Evolutionary conservation across 2,797 vertebrate genomes (phyloP).

Genomic region (Diplodus puntazzo): DNA sequence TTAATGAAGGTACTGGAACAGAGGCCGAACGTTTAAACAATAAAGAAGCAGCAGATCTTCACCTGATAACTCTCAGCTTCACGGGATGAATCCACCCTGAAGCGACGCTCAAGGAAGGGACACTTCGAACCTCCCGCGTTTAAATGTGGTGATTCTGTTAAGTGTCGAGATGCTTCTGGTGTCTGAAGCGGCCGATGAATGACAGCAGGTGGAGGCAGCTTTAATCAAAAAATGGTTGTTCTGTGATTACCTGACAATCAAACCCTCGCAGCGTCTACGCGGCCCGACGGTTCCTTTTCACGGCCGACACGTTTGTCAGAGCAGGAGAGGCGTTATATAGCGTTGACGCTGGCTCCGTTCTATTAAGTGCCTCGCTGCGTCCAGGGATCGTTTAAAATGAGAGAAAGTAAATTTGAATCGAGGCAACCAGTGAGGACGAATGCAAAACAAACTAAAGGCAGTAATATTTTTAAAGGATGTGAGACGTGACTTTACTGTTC

Average conservation of each 20-base stretch:
- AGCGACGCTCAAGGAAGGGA: neutral
- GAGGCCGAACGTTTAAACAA: neutral
- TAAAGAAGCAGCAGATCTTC: neutral
- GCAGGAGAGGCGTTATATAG: no score
- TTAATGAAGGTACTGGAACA: neutral
- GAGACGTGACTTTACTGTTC: no score
- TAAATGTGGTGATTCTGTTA: slow-evolving; percentile 10
- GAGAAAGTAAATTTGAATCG: no score
- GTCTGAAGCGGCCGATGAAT: slow-evolving; percentile 14
- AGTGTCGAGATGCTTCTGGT: neutral
- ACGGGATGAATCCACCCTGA: slow-evolving; percentile 39
- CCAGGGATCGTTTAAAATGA: no score
- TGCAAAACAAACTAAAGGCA: no score
- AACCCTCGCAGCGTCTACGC: slow-evolving; percentile 1
- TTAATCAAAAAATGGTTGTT: slow-evolving; percentile 27
- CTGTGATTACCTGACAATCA: slow-evolving; percentile 57
- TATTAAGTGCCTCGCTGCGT: no score
- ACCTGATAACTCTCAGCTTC: slow-evolving; percentile 13
- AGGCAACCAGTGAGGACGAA: no score
- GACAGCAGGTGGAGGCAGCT: slow-evolving; percentile 3
- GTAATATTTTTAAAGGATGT: no score
- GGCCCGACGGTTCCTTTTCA: no score
- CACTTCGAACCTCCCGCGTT: slow-evolving; percentile 28
- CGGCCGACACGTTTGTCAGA: no score
- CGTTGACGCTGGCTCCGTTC: no score